phyloP scores from a whole-genome alignment of 2,888 invertebrate species.

The Epistrophella euchroma region DNA sequence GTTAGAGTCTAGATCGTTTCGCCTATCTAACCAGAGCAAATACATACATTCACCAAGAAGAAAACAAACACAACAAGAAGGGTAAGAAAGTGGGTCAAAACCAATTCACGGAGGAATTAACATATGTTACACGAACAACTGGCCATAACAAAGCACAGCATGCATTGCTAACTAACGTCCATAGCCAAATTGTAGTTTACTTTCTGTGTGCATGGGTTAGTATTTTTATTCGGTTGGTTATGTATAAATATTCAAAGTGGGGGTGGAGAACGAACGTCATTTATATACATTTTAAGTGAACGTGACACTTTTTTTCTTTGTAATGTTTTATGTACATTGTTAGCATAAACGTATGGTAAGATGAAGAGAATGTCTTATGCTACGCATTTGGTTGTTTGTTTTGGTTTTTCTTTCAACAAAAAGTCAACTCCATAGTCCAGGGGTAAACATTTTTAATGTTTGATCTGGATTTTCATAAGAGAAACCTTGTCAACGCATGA shows the following conservation, averaged over 20 bases:
- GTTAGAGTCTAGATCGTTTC: constrained; percentile 36
- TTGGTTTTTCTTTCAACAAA: constrained; percentile 19
- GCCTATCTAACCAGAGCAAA: constrained; percentile 17
- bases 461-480: constrained; percentile 62
- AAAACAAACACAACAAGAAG: constrained; percentile 25
- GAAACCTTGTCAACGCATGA: constrained; percentile 55
- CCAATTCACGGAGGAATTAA: constrained; percentile 71
- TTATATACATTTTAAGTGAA: constrained; percentile 40
- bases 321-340: constrained; percentile 37
- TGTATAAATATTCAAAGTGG: not conserved
- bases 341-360: not conserved
- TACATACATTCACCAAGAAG: constrained; percentile 28
- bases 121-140: constrained; percentile 67
- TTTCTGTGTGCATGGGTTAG: constrained; percentile 8
- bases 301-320: constrained; percentile 68
- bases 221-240: constrained; percentile 13
- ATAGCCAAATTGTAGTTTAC: constrained; percentile 27
- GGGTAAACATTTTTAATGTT: constrained; percentile 14
- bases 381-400: constrained; percentile 26
- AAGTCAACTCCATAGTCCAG: constrained; percentile 2
- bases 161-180: not conserved
- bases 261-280: constrained; percentile 29
- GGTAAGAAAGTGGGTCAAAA: constrained; percentile 71
- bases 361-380: constrained; percentile 48
- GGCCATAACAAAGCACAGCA: not conserved